These are phyloP conservation scores for Plotosus lineatus DNA, from an alignment of 2,113 vertebrate genomes.

Conservation along the genomic window DNA sequence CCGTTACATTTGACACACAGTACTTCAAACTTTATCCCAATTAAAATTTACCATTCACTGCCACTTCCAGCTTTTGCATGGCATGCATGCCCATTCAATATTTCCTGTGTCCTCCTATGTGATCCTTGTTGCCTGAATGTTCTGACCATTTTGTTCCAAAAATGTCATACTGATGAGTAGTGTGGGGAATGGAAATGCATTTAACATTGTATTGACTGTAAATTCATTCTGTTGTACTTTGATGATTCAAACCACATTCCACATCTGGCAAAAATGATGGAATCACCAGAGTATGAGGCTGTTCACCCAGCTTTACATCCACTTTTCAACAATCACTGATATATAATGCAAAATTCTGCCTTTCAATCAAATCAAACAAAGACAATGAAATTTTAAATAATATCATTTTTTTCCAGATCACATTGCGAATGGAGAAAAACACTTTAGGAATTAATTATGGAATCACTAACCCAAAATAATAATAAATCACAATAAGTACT, in stretches of 20 bases:
- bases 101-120: constrained; percentile 34
- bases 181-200: not conserved
- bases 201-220: constrained; percentile 27
- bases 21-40: not conserved
- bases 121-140: constrained; percentile 3
- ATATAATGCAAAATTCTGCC: too few species aligned
- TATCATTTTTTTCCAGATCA: too few species aligned
- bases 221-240: not conserved
- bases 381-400: too few species aligned
- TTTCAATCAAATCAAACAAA: too few species aligned
- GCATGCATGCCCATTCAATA: constrained; percentile 57
- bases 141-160: not conserved
- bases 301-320: too few species aligned
- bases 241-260: not conserved
- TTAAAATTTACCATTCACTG: constrained; percentile 15
- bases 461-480: too few species aligned
- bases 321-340: too few species aligned
- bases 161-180: not conserved
- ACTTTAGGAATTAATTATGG: too few species aligned
- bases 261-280: too few species aligned
- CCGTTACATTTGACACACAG: not conserved
- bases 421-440: too few species aligned
- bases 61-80: constrained; percentile 60
- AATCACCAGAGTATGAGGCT: too few species aligned
- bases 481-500: too few species aligned